Evolutionary conservation across 53 echinoderm and acorn worm genomes (phyloP), one percentile per base, ranked within the genome.

Genomic region (Holothuria scabra): DNA sequence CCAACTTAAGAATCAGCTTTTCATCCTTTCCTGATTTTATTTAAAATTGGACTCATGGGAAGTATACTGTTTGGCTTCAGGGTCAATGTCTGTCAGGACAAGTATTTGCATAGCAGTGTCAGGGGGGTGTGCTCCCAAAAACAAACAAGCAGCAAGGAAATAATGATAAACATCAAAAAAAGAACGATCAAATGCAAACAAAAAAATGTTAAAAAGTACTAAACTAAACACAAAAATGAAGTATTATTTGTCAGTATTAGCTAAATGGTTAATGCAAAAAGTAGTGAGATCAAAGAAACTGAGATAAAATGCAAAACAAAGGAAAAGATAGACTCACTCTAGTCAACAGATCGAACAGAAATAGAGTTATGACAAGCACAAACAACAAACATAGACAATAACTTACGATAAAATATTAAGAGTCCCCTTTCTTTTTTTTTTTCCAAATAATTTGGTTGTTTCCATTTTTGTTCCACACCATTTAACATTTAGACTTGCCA

Each of bases 141-240:
- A 38, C 56, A n/a, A 59, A 38, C 56, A n/a, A 59, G 35, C 56
- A 85, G 72, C 66, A 56, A 56, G 74, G 59, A 59, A 65, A 34
- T 68, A 31, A 37, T 23, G 32, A 49, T 60, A 38, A 19, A 9
- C 49, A 84, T 46, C 72, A 58, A 60, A 61, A 60, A 61, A 61
- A n/a, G 26, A 22, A 32, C 67, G 12, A 30, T 2, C 13, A 32
- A 46, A 49, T 28, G 23, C 29, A 29, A 20, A 60, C 30, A 82
- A 82, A 33, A 19, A 65, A 18, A 65, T 60, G 7, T 28, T 65
- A 65, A 82, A 65, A 82, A 12, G 23, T 65, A 60, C 23, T 46
- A 59, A 62, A 64, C 49, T 33, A 21, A 81, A 82, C 62, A 82
- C 62, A 4, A 31, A 12, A 65, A 30, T 30, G 28, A 65, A 30